These are phyloP conservation scores for Orius laevigatus DNA, from an alignment of 1,140 invertebrate genomes.

Conservation along the genomic window DNA sequence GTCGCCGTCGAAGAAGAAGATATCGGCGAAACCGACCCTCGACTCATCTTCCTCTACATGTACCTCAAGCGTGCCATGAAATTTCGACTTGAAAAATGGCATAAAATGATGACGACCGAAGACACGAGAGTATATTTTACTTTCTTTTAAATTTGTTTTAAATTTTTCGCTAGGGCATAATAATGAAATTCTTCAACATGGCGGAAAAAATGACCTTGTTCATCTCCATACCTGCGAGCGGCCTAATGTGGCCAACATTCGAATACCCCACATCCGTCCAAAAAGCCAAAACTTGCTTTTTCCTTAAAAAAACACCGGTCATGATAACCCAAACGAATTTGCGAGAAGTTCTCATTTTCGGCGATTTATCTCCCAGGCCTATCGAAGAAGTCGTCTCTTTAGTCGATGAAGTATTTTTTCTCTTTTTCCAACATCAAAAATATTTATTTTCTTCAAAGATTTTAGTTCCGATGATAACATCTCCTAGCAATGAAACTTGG, in stretches of 20 bases:
- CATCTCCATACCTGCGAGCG: slow-evolving; percentile 33
- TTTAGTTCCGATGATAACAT: slow-evolving; percentile 25
- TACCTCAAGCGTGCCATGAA: slow-evolving; percentile 42
- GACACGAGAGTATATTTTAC: slow-evolving; percentile 26
- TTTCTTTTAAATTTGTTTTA: neutral
- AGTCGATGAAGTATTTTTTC: slow-evolving; percentile 49
- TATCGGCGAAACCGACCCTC: slow-evolving; percentile 24
- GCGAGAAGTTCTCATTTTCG: slow-evolving; percentile 44
- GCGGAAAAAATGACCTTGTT: slow-evolving; percentile 34
- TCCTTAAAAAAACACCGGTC: slow-evolving; percentile 39
- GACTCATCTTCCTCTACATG: slow-evolving; percentile 35
- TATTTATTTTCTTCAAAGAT: slow-evolving; percentile 3
- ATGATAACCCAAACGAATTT: slow-evolving; percentile 39
- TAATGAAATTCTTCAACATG: slow-evolving; percentile 44
- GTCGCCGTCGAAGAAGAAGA: slow-evolving; percentile 13
- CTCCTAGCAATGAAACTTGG: no score
- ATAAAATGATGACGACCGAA: slow-evolving; percentile 50
- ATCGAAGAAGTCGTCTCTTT: slow-evolving; percentile 61
- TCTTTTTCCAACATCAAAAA: neutral
- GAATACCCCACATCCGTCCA: slow-evolving; percentile 29
- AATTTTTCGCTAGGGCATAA: slow-evolving; percentile 29
- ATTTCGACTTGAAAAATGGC: slow-evolving; percentile 59
- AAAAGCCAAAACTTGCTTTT: slow-evolving; percentile 45
- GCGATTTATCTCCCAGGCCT: slow-evolving; percentile 61
- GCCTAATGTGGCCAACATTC: slow-evolving; percentile 26